Base-by-base conservation (phyloP, 2,113 vertebrate genomes). In the Ceyx melanurus region DNA sequence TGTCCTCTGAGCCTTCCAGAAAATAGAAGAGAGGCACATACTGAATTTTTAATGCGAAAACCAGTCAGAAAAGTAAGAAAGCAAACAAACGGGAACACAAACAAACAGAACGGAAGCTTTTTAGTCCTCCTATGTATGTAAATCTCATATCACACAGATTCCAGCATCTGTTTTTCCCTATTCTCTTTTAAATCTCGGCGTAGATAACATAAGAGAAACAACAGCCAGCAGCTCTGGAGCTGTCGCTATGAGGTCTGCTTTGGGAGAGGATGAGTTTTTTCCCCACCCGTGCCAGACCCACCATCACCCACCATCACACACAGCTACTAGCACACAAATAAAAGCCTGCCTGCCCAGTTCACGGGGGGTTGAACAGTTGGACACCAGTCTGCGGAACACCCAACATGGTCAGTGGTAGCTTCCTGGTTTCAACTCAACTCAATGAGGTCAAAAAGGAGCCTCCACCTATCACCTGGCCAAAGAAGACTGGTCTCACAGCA, bases 31-130 rank as follows among this genome's bases (percentile, higher is more conserved):
- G 79, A 96, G 95, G 64, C 82, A 89, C 56, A 93, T 70, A 88
- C 85, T 96, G 95, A 94, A 96, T 94, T 92, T 96, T 94, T 96
- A 93, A 96, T 96, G 92, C 8, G 85, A 85, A 92, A 82, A 95
- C 51, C 87, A 92, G 61, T 42, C 72, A 2, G 56, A 90, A 90
- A 93, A 95, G 93, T 89, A 88, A 73, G 72, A 83, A 92, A 95
- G 88, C 87, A 95, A 96, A 96, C 94, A 94, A 89, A 91, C 82
- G 94, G 81, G 58, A 87, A 83, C 68, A 77, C 89, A 96, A 92
- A 6, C 87, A 91, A 95, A 94, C 82, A 93, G 79, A 94, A 96
- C 56, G 3, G 48, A 81, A 81, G 89, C 75, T 95, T 93, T 93
- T 94, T 82, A 88, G 67, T 81, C 61, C 85, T 91, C 45, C 91